Evolutionary conservation across 2,113 vertebrate species (phyloP).

Genomic region (Saguinus imperator): DNA sequence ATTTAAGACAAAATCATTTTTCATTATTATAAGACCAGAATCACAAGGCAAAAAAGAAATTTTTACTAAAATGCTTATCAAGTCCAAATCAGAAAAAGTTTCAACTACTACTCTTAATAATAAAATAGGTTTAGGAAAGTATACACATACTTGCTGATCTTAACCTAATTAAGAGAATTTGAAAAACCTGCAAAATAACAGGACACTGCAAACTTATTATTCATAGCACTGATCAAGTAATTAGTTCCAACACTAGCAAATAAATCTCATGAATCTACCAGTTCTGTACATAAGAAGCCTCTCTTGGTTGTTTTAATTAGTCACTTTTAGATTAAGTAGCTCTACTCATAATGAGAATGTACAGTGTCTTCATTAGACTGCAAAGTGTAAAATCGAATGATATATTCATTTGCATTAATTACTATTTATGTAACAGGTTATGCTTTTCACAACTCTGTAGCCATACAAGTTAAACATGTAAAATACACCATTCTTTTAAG

Average conservation of each 20-base stretch:
- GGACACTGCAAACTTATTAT: constrained; percentile 56
- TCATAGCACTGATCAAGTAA: constrained; percentile 68
- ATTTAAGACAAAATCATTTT: neutral
- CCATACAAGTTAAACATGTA: constrained; percentile 27
- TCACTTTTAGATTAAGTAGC: constrained; percentile 42
- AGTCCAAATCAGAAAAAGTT: constrained; percentile 14
- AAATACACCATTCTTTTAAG: constrained; percentile 41
- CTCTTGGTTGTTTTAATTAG: constrained; percentile 40
- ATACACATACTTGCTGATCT: neutral
- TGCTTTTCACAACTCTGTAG: constrained; percentile 26
- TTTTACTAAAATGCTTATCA: constrained; percentile 5
- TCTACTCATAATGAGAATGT: neutral
- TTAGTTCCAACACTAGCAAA: constrained; percentile 73
- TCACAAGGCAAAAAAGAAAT: neutral
- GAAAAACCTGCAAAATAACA: constrained; percentile 27
- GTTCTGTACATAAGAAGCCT: constrained; percentile 57
- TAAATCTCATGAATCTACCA: constrained; percentile 68
- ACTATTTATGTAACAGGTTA: constrained; percentile 51
- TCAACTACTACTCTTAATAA: neutral
- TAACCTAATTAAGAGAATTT: constrained; percentile 15
- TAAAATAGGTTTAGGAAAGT: constrained; percentile 9
- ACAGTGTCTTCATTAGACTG: constrained; percentile 50
- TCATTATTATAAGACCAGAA: constrained; percentile 13
- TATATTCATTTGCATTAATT: constrained; percentile 51
- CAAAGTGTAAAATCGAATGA: constrained; percentile 49